phyloP scores from a whole-genome alignment of 1,140 invertebrate genomes.

The Drosophila sucinea region DNA sequence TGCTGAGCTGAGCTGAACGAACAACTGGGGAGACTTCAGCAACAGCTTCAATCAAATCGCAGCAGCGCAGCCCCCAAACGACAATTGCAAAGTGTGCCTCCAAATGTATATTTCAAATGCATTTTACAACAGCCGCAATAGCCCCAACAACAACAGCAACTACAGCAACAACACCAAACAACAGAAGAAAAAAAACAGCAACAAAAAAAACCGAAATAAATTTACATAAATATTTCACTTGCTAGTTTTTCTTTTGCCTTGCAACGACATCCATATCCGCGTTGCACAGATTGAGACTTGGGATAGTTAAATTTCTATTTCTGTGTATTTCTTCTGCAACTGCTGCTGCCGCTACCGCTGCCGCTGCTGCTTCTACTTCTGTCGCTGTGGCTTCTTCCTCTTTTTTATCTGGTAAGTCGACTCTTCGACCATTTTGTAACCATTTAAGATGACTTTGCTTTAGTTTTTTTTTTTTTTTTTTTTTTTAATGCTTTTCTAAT shows the following conservation, averaged over 20 bases:
- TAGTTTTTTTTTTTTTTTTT: conserved; percentile 31
- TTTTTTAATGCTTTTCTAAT: conserved; percentile 63
- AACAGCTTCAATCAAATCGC: conserved; percentile 73
- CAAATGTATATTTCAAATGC: conserved; percentile 74
- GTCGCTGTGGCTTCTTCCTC: conserved; percentile 1
- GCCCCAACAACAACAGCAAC: conserved; percentile 18
- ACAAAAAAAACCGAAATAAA: conserved; percentile 70
- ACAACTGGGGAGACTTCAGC: conserved; percentile 34
- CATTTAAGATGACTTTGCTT: conserved; percentile 40
- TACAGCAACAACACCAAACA: conserved; percentile 10
- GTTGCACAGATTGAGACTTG: conserved; percentile 68
- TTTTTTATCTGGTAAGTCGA: conserved; percentile 53
- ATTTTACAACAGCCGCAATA: conserved; percentile 52
- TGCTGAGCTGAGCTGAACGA: not conserved
- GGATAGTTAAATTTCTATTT: conserved; percentile 39
- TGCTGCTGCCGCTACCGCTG: conserved; percentile 17
- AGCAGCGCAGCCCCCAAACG: conserved; percentile 56
- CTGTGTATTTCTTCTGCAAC: conserved; percentile 16
- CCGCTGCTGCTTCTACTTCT: not conserved
- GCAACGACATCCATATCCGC: conserved; percentile 64
- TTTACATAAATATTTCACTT: conserved; percentile 80
- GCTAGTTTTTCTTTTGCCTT: conserved; percentile 56
- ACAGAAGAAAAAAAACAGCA: conserved; percentile 35
- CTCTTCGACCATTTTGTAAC: conserved; percentile 31
- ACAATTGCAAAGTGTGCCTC: conserved; percentile 80